These are phyloP conservation scores for Chlorops oryzae DNA, from an alignment of 1,140 invertebrate genomes.

Conservation along the genomic window DNA sequence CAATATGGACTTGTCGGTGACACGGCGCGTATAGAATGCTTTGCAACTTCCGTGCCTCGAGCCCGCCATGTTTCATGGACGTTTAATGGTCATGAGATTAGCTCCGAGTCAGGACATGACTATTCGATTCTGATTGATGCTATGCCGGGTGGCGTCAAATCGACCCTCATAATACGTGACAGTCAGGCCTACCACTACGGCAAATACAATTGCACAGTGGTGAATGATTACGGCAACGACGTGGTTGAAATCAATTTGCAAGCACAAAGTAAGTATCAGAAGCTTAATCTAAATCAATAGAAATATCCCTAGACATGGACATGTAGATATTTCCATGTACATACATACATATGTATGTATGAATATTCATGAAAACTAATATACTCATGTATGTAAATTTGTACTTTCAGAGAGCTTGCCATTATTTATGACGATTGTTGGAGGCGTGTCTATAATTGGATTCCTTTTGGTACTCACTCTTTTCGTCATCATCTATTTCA, in stretches of 20 bases:
- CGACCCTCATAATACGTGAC: constrained; percentile 76
- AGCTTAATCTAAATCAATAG: not conserved
- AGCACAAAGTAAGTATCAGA: constrained; percentile 74
- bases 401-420: constrained; percentile 33
- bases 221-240: constrained; percentile 84
- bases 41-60: constrained; percentile 77
- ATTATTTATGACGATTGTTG: constrained; percentile 37
- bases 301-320: not conserved
- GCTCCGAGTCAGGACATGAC: constrained; percentile 56
- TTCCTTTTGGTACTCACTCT: constrained; percentile 35
- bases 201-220: constrained; percentile 88
- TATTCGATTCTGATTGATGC: constrained; percentile 61
- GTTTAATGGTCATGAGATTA: constrained; percentile 75
- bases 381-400: not conserved
- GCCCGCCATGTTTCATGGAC: constrained; percentile 79
- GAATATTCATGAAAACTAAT: not conserved
- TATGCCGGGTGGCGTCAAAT: constrained; percentile 61
- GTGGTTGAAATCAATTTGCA: constrained; percentile 74
- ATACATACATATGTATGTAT: not conserved
- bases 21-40: constrained; percentile 78
- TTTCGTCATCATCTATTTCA: constrained; percentile 37
- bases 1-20: constrained; percentile 79
- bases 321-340: not conserved
- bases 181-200: constrained; percentile 83
- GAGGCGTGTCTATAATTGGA: constrained; percentile 32